Evolutionary conservation across 1,140 invertebrate species (phyloP).

Genomic region (Pentalonia nigronervosa): DNA sequence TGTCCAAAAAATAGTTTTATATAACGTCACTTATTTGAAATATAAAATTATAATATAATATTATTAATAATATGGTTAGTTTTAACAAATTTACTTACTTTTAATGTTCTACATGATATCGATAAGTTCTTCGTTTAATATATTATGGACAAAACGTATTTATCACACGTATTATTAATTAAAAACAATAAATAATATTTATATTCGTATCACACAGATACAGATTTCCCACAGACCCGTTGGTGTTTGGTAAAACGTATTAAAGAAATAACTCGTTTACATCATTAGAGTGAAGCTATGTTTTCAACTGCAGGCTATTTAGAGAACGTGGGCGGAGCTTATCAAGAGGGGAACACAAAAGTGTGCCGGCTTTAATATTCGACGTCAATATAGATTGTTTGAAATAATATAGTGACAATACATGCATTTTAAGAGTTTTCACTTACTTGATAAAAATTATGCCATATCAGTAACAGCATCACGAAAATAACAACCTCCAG

Average conservation of each 20-base stretch:
- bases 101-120: not conserved
- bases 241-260: not conserved
- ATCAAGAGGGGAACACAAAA: constrained; percentile 24
- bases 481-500: not conserved
- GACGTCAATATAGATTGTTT: constrained; percentile 16
- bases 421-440: not conserved
- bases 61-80: not conserved
- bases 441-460: constrained; percentile 43
- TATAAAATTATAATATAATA: not conserved
- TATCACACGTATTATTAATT: not conserved
- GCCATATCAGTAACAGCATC: constrained; percentile 43
- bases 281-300: not conserved
- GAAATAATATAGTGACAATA: not conserved
- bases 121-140: not conserved
- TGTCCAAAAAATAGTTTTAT: not conserved
- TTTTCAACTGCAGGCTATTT: constrained; percentile 42
- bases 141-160: not conserved
- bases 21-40: not conserved
- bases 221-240: not conserved
- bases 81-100: not conserved
- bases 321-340: constrained; percentile 53
- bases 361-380: not conserved
- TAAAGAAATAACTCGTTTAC: constrained; percentile 33
- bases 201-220: not conserved
- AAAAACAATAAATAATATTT: not conserved